A percentile compares a stretch with the other conserved stretches of the same genome.
These are phyloP conservation scores for Silvanus unidentatus DNA, from an alignment of 2,888 invertebrate genomes.

Conservation along the genomic window DNA sequence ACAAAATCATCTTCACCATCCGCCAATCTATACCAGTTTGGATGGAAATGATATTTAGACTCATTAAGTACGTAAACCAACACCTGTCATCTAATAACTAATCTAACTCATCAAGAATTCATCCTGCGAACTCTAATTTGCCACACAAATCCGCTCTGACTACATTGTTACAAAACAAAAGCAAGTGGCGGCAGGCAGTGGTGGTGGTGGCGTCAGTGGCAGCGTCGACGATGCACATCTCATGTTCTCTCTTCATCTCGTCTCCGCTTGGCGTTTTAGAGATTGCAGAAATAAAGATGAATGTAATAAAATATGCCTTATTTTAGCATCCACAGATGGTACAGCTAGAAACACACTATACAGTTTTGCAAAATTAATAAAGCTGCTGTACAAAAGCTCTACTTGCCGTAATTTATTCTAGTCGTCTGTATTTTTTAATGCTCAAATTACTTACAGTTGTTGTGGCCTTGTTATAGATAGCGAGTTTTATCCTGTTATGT, in stretches of 20 bases:
- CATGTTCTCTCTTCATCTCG: conserved; percentile 5
- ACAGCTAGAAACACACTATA: conserved; percentile 14
- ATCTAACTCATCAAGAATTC: conserved; percentile 41
- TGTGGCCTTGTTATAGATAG: conserved; percentile 9
- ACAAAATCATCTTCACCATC: too few species aligned
- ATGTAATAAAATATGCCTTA: conserved; percentile 8
- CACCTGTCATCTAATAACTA: conserved; percentile 40
- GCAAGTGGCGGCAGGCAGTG: conserved; percentile 8
- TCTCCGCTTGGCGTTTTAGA: not conserved
- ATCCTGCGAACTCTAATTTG: conserved; percentile 42
- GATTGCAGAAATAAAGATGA: conserved; percentile 2
- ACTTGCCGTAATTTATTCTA: conserved; percentile 22
- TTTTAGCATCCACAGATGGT: conserved; percentile 23
- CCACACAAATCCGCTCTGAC: conserved; percentile 34
- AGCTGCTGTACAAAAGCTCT: conserved; percentile 20
- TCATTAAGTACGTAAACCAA: conserved; percentile 23
- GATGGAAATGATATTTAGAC: conserved; percentile 7
- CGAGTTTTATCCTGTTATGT: conserved; percentile 3
- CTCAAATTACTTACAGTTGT: conserved; percentile 21
- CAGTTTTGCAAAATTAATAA: conserved; percentile 26
- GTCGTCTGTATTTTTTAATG: conserved; percentile 19
- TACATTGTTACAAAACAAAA: conserved; percentile 23
- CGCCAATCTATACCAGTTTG: too few species aligned
- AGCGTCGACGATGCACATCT: too few species aligned
- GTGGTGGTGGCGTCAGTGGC: too few species aligned